Base-by-base conservation (phyloP, 2,888 invertebrate species). In the Polia nebulosa region DNA sequence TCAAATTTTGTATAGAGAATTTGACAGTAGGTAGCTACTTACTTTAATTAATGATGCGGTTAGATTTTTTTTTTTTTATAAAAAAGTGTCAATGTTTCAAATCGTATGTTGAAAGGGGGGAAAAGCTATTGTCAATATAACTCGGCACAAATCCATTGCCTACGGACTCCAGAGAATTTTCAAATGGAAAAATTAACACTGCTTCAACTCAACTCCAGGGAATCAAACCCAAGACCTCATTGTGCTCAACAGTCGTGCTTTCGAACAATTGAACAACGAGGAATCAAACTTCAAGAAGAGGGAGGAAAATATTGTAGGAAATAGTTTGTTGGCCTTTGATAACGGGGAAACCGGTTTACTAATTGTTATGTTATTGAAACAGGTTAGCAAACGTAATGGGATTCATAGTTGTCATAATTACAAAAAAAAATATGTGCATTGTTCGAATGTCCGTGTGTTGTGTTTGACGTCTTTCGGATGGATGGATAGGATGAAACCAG, bases 281-380 rank as follows among this genome's bases (percentile, higher is more conserved):
- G 13, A 3, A 29, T 8, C 8, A 32, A 62, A 32, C 32, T 25
- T 7, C 15, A 45, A 44, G 27, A 51, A 51, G 8, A 25, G 22
- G 22, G 3, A 22, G 36, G 7, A 66, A 25, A 25, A 39, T 25
- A 32, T 45, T 17, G 0, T 45, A 47, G n/a, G 20, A 53, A 34
- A 53, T 29, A 32, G 25, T 53, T 41, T 41, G 11, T 11, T 66
- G 36, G 15, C 13, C 15, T 25, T 32, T n/a, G 15, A 36, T 34
- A 71, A 34, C 44, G 15, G 44, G n/a, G 27, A 36, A 71, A 71
- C 60, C 22, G 22, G 71, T 36, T 45, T n/a, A 15, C 22, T 8
- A 34, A 57, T 36, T 22, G 34, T 34, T 17, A 44, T 22, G 34
- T 57, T 13, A 57, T 57, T 27, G 17, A 44, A 70, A 66, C 34